Evolutionary conservation across 2,113 vertebrate genomes (phyloP).

Genomic region (Galemys pyrenaicus): DNA sequence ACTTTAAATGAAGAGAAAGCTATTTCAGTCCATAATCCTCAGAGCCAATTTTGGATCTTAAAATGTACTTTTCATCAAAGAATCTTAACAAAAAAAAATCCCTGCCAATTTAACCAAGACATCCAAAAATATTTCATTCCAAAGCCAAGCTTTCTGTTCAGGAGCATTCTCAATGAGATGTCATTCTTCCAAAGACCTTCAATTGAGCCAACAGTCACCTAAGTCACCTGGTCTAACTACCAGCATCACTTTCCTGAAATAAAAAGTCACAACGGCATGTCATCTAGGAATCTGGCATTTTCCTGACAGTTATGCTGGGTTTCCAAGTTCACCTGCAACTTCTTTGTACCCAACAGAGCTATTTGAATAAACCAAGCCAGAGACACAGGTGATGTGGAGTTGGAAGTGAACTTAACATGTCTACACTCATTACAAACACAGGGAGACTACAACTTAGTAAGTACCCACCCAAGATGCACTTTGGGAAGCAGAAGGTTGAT

Average conservation of each 20-base stretch:
- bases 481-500: not conserved
- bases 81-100: constrained; percentile 73
- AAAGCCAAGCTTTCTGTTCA: constrained; percentile 62
- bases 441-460: not conserved
- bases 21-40: constrained; percentile 72
- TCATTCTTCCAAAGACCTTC: constrained; percentile 47
- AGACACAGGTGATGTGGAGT: not conserved
- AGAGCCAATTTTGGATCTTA: constrained; percentile 73
- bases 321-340: not conserved
- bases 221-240: not conserved
- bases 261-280: not conserved
- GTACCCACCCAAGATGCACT: not conserved
- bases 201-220: not conserved
- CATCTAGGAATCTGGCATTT: not conserved
- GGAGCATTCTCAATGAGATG: constrained; percentile 55
- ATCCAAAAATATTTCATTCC: constrained; percentile 69
- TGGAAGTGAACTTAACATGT: not conserved
- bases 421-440: not conserved
- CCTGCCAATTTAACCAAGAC: constrained; percentile 68
- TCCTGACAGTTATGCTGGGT: not conserved
- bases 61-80: constrained; percentile 77
- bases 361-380: not conserved
- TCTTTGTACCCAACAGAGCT: not conserved
- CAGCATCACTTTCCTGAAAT: not conserved
- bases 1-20: constrained; percentile 67